Evolutionary conservation across 2,113 vertebrate genomes (phyloP).

Genomic region (Strix uralensis): DNA sequence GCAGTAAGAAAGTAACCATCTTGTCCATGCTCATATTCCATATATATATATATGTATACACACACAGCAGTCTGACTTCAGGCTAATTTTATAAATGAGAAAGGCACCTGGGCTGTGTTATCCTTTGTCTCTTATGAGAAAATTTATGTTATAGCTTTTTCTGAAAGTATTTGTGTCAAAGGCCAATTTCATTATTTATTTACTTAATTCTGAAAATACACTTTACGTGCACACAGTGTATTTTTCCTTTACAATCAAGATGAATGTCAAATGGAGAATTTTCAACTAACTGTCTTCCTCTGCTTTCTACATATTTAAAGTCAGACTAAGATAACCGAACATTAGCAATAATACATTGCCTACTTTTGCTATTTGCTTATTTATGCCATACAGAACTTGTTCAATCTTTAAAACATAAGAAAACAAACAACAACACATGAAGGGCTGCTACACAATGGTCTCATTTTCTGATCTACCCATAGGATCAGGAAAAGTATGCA

Average conservation of each 20-base stretch:
- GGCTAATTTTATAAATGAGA: neutral
- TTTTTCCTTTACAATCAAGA: neutral
- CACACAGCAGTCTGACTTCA: neutral
- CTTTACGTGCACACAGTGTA: rapidly evolving
- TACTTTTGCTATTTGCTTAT: neutral
- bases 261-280: neutral
- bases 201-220: neutral
- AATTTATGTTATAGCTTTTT: neutral
- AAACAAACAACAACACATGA: neutral
- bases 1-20: neutral
- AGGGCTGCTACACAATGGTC: neutral
- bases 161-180: slow-evolving; percentile 1
- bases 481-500: neutral
- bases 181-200: neutral
- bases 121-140: neutral
- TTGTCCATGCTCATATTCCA: neutral
- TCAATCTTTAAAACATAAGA: neutral
- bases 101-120: neutral
- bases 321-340: neutral
- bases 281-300: neutral
- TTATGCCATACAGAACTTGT: neutral
- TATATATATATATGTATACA: neutral
- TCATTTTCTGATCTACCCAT: slow-evolving; percentile 8
- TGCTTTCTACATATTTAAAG: neutral
- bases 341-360: neutral